Evolutionary conservation across 2,888 invertebrate genomes (phyloP).

Genomic region (Lycia hirtaria): DNA sequence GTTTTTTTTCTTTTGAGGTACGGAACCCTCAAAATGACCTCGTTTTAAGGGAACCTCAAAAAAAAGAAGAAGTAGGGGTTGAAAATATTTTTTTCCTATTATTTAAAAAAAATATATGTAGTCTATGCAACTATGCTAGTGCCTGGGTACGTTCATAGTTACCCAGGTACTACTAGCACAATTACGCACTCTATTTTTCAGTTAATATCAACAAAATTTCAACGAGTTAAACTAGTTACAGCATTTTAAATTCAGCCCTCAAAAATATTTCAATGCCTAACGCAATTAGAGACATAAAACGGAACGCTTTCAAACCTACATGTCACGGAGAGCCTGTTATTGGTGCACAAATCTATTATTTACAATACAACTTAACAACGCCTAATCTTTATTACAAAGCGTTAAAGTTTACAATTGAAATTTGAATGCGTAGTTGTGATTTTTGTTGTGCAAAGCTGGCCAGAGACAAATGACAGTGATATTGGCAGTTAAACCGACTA

Average conservation of each 20-base stretch:
- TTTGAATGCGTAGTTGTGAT: slow-evolving; percentile 39
- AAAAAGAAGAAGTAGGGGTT: too few species aligned
- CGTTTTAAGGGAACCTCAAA: too few species aligned
- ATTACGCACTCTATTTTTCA: too few species aligned
- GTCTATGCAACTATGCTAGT: too few species aligned
- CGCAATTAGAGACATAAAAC: slow-evolving; percentile 66
- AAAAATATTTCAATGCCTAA: slow-evolving; percentile 66
- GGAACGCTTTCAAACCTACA: slow-evolving; percentile 61
- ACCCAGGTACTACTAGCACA: neutral
- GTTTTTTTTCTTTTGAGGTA: too few species aligned
- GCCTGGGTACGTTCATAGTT: too few species aligned
- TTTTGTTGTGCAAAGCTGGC: slow-evolving; percentile 57
- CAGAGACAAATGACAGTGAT: slow-evolving; percentile 71
- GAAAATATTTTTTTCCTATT: too few species aligned
- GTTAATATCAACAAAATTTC: slow-evolving; percentile 16
- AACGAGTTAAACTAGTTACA: slow-evolving; percentile 43
- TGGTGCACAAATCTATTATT: slow-evolving; percentile 49
- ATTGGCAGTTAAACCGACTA: slow-evolving; percentile 70
- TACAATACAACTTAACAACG: slow-evolving; percentile 11
- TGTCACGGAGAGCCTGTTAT: slow-evolving; percentile 64
- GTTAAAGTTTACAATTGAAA: slow-evolving; percentile 41
- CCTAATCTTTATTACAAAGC: slow-evolving; percentile 36
- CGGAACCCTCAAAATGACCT: too few species aligned
- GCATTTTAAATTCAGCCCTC: slow-evolving; percentile 57
- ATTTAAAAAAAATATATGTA: too few species aligned